Evolutionary conservation across 2,113 vertebrate species (phyloP).

Genomic region (Pelecanoides urinatrix): DNA sequence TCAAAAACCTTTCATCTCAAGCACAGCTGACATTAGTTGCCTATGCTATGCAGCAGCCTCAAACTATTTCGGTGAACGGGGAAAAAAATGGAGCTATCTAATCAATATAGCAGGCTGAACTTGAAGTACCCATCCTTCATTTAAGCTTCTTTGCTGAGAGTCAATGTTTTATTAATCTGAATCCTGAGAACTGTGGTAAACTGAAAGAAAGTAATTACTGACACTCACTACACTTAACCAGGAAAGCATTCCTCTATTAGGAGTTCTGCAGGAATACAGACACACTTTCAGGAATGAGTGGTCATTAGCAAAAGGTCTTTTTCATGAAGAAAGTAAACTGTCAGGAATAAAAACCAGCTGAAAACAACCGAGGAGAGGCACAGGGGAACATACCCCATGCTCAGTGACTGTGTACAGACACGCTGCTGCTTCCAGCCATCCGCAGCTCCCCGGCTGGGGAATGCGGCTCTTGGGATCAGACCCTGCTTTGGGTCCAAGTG

Average conservation of each 20-base stretch:
- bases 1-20: neutral
- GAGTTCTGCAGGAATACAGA: neutral
- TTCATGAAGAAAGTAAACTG: neutral
- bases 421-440: accelerated
- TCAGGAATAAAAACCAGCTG: neutral
- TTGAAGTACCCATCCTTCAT: constrained; percentile 11
- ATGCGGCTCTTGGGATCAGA: accelerated
- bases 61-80: neutral
- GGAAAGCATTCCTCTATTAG: neutral
- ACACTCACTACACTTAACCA: neutral
- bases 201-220: constrained; percentile 9
- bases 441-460: accelerated
- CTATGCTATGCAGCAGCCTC: neutral
- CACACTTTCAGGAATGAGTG: neutral
- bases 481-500: neutral
- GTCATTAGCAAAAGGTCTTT: neutral
- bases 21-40: neutral
- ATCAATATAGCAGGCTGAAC: neutral
- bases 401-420: neutral
- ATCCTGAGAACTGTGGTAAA: neutral
- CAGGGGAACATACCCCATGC: accelerated
- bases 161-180: constrained; percentile 33
- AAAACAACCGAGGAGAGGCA: neutral
- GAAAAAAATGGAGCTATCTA: constrained; percentile 7
- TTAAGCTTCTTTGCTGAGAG: neutral